Percentiles rank a stretch among this genome's conserved stretches.
These are phyloP conservation scores for Cirrhinus molitorella DNA, from an alignment of 2,797 vertebrate genomes.

Conservation along the genomic window DNA sequence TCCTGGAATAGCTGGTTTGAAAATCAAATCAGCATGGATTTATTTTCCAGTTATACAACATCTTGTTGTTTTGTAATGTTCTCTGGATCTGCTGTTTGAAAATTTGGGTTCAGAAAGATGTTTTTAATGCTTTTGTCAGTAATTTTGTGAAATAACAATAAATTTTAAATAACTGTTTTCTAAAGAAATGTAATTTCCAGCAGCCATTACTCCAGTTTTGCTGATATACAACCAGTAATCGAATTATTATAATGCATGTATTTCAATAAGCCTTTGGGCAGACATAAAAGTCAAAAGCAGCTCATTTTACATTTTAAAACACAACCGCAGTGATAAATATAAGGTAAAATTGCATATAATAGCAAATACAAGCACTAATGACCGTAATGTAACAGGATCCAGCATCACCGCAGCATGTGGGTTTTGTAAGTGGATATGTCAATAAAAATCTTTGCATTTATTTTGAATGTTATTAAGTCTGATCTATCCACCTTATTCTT, in stretches of 20 bases:
- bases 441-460: background rate
- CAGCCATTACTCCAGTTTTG: background rate
- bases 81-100: background rate
- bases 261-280: background rate
- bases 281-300: background rate
- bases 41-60: background rate
- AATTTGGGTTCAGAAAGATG: background rate
- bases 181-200: background rate
- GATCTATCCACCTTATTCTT: background rate
- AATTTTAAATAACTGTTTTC: background rate
- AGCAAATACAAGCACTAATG: background rate
- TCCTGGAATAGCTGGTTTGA: slow-evolving; percentile 16
- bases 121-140: background rate
- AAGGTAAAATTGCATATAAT: background rate
- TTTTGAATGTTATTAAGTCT: background rate
- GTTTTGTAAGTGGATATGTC: background rate
- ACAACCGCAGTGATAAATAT: background rate
- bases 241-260: background rate
- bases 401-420: background rate
- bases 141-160: background rate
- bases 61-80: background rate
- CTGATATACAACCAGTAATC: background rate
- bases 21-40: slow-evolving; percentile 16
- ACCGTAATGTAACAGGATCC: background rate
- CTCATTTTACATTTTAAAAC: background rate